Evolutionary conservation across 2,888 invertebrate genomes (phyloP), one percentile per base, ranked within the genome.

Genomic region (Melipona bicolor): DNA sequence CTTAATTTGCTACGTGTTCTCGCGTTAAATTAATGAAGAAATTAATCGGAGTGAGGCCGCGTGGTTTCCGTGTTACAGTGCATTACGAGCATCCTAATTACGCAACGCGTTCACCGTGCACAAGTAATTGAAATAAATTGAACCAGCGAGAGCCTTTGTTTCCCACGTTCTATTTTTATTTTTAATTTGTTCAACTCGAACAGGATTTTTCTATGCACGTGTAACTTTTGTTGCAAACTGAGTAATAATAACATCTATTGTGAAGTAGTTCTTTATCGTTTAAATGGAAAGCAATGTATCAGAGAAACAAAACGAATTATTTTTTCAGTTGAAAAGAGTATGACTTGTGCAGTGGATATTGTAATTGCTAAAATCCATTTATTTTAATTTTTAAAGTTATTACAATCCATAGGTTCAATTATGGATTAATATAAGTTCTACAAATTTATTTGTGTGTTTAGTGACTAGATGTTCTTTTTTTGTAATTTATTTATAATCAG

Each of bases 31-130:
- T 56, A 32, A 76, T 65, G 21, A 69, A 50, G 50, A 52, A 69
- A 64, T 70, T 77, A 71, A 77, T 52, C 43, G 24, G 4, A 21
- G 50, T 24, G 36, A 19, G 21, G 21, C 9, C 24, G 17, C 24
- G 52, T 64, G 24, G 19, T 61, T 68, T 54, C 5, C 36, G 13
- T 36, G 77, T 24, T 62, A 17, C 68, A n/a, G 21, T 27, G 54
- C 54, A 36, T 77, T 64, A 64, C 62, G 36, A 24, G 50, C 32
- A 71, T n/a, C n/a, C n/a, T 77, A 71, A 77, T 77, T 77, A 77
- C 27, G 54, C 36, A 54, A 71, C 77, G n/a, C 27, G 11, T 43
- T 19, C 32, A 27, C 49, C 54, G 32, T 36, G 64, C 64, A 27
- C 49, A 32, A 71, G 27, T 65, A 54, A 49, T 36, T 32, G 64